A percentile compares a stretch with the other conserved stretches of the same genome.
phyloP scores from a whole-genome alignment of 2,888 invertebrate genomes.

The Oegoconia quadripuncta region DNA sequence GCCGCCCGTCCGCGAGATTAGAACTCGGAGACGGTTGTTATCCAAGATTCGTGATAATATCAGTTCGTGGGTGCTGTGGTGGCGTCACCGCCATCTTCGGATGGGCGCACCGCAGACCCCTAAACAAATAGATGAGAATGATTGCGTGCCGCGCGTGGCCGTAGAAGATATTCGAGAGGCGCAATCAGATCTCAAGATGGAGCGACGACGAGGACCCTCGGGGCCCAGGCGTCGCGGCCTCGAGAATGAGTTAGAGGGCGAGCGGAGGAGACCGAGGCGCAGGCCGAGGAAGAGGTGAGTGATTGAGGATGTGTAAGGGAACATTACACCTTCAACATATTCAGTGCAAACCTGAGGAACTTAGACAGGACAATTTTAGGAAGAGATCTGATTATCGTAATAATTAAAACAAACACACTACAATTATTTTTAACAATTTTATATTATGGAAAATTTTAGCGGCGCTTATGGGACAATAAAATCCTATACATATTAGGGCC shows the following conservation, averaged over 20 bases:
- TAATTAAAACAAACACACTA: no score
- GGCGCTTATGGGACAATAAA: no score
- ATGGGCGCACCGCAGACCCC: constrained; percentile 76
- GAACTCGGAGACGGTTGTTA: constrained; percentile 28
- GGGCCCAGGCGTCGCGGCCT: constrained; percentile 60
- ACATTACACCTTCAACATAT: not conserved
- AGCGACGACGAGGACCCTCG: constrained; percentile 44
- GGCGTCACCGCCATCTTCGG: constrained; percentile 73
- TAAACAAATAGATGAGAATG: constrained; percentile 63
- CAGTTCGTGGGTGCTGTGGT: constrained; percentile 75
- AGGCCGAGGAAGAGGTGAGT: constrained; percentile 55
- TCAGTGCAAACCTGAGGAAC: no score
- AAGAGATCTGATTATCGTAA: no score
- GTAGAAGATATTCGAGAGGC: constrained; percentile 46
- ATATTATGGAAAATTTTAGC: no score
- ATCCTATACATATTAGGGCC: no score
- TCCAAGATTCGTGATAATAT: constrained; percentile 73
- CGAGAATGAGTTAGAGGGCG: constrained; percentile 60
- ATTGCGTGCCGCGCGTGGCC: constrained; percentile 57
- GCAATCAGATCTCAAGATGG: constrained; percentile 55
- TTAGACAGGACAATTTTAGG: no score
- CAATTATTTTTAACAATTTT: no score
- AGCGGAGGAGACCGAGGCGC: constrained; percentile 56
- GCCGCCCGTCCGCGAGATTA: constrained; percentile 30
- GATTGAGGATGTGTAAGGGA: not conserved